These are phyloP conservation scores for Ecliptopera silaceata DNA, from an alignment of 2,888 invertebrate species.

Conservation along the genomic window DNA sequence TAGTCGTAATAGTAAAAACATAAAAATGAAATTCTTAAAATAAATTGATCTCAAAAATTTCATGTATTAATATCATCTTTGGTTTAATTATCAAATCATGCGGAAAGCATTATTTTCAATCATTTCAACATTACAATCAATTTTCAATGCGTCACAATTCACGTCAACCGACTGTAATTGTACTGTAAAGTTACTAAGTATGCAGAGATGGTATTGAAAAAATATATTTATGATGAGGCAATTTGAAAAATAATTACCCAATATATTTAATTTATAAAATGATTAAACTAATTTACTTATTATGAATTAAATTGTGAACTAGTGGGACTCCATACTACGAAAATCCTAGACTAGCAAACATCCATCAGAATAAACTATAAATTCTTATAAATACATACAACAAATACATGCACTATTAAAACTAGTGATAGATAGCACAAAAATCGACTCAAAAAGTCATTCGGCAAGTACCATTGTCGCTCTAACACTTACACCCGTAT, in stretches of 20 bases:
- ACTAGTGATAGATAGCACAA: conserved; percentile 23
- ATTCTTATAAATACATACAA: conserved; percentile 4
- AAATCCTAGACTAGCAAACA: conserved; percentile 16
- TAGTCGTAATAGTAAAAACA: conserved; percentile 12
- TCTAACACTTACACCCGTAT: conserved; percentile 6
- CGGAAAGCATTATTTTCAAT: conserved; percentile 45
- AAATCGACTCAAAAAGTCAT: conserved; percentile 26
- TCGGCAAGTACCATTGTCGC: conserved; percentile 33
- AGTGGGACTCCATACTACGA: background rate
- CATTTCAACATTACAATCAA: conserved; percentile 30
- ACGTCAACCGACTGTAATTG: no score
- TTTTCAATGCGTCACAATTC: background rate
- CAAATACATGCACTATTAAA: conserved; percentile 6
- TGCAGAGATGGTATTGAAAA: background rate
- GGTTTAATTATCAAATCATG: conserved; percentile 61
- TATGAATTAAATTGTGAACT: background rate
- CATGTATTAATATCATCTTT: conserved; percentile 70
- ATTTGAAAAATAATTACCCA: no score
- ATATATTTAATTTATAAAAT: no score
- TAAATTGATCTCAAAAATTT: conserved; percentile 52
- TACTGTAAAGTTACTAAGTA: background rate
- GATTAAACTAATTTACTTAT: background rate
- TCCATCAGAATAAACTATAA: background rate
- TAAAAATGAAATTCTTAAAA: conserved; percentile 43
- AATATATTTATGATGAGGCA: no score